Base-by-base conservation (phyloP, 2,113 vertebrate genomes). In the Salvelinus fontinalis region DNA sequence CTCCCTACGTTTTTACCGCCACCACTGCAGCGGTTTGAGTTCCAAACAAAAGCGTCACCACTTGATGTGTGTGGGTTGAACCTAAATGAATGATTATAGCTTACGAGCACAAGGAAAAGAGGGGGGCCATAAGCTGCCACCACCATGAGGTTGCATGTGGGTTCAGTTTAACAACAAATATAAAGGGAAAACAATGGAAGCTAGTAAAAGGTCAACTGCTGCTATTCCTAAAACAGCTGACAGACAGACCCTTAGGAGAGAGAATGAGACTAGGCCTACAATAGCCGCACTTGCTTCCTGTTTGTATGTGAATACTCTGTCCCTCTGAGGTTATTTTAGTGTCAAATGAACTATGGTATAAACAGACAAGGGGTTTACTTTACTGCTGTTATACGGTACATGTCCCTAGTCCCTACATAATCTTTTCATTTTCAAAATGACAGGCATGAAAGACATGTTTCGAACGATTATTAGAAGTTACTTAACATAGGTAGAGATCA, bases 181-280 rank as follows among this genome's bases (percentile, higher is more conserved):
- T 39, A 48, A 39, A 48, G 39, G 11, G 67, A 6, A 48, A 67
- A 29, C 26, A 26, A 29, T 16, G 26, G 12, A 12, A 14, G 65
- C 4, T n/a, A 3, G 31, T 70, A 22, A 70, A 39, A 44, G 20
- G 67, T 70, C 67, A 70, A 12, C 34, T 22, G 16, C 26, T 4
- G 29, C 66, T 31, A 34, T 34, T 68, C 31, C 31, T 39, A 68
- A 31, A 68, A 39, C 67, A 68, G 67, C 67, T 68, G 67, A 68
- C 31, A 68, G 67, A 34, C 67, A 68, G 16, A 7, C 67, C 18
- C 16, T 34, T 31, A 20, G 39, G 67, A 70, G 20, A 69, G 31
- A 69, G 39, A 44, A 20, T 44, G 34, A n/a, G 31, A 20, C 20
- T 22, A 12, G n/a, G 6, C 16, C 12, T 68, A 13, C 24, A 18